These are phyloP conservation scores for Dicycla oo DNA, from an alignment of 2,888 invertebrate genomes.

Conservation along the genomic window DNA sequence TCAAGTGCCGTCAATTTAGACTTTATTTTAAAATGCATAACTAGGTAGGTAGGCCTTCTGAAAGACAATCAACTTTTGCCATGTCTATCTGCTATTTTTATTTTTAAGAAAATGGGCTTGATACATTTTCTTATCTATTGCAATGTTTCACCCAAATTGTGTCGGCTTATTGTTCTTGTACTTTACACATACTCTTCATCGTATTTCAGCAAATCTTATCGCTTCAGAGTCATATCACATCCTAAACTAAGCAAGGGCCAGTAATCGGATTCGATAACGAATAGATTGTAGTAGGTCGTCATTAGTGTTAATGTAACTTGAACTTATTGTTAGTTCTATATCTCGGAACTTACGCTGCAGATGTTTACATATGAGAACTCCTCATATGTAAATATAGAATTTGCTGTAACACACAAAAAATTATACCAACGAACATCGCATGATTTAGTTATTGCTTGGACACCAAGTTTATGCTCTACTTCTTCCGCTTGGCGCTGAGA, in stretches of 20 bases:
- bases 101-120: background rate
- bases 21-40: background rate
- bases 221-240: background rate
- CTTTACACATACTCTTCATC: background rate
- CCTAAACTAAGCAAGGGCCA: background rate
- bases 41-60: background rate
- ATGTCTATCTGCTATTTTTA: background rate
- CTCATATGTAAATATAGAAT: background rate
- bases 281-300: background rate
- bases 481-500: conserved; percentile 52
- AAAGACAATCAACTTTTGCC: background rate
- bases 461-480: conserved; percentile 52
- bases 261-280: conserved; percentile 13
- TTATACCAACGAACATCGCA: conserved; percentile 6
- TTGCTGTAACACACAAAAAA: conserved; percentile 1
- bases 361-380: background rate
- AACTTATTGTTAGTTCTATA: background rate
- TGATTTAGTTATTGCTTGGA: conserved; percentile 46
- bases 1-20: background rate
- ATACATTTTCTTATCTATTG: background rate
- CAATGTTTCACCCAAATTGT: background rate
- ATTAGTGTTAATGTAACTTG: conserved; percentile 7
- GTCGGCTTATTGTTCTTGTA: background rate
- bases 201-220: conserved; percentile 19
- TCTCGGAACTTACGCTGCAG: background rate